Evolutionary conservation across 92 coral and sea anemone species (phyloP).

Genomic region (Montipora capitata): DNA sequence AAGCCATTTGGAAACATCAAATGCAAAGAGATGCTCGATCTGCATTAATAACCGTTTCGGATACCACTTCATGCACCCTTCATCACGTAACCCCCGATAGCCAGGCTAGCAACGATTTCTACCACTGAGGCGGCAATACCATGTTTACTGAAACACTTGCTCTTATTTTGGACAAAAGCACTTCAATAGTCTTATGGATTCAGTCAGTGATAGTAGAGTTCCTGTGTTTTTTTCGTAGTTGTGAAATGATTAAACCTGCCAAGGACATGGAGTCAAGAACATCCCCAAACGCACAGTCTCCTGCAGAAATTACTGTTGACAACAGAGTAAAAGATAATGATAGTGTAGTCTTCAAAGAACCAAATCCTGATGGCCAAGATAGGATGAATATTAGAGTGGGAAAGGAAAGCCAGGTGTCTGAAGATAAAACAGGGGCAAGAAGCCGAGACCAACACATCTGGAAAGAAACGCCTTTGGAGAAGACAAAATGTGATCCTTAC

Average conservation of each 20-base stretch:
- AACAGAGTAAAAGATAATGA: not conserved
- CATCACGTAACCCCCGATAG: no score
- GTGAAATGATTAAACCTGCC: not conserved
- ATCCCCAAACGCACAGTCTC: not conserved
- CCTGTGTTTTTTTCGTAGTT: not conserved
- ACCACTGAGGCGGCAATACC: no score
- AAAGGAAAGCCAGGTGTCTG: not conserved
- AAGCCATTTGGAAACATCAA: no score
- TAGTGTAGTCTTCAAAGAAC: not conserved
- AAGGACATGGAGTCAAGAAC: not conserved
- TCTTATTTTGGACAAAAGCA: not conserved
- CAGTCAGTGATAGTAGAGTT: no score
- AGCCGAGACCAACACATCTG: not conserved
- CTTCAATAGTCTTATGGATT: not conserved
- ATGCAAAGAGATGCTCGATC: no score
- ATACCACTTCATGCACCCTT: no score
- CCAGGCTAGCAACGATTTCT: no score
- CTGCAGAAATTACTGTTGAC: not conserved
- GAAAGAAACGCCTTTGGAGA: not conserved
- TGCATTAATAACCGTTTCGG: no score
- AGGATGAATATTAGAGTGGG: no score
- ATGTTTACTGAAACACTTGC: no score
- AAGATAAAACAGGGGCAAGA: not conserved
- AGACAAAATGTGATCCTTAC: not conserved
- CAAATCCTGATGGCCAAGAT: not conserved